Percentiles rank a stretch among this genome's conserved stretches.
These are phyloP conservation scores for Rhaphigaster nebulosa DNA, from an alignment of 2,888 invertebrate genomes.

Conservation along the genomic window DNA sequence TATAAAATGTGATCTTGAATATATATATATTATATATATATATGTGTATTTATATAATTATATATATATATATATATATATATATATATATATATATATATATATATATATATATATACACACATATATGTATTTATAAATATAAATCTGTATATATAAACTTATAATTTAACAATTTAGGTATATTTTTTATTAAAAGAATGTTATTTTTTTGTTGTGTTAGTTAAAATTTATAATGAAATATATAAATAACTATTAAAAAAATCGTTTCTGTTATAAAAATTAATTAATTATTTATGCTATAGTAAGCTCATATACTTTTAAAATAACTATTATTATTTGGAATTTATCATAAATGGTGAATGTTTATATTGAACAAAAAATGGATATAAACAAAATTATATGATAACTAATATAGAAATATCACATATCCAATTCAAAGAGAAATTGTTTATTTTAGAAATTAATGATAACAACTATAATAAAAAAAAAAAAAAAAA, in stretches of 20 bases:
- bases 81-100: background rate
- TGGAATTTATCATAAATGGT: background rate
- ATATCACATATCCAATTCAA: constrained; percentile 42
- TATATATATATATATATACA: background rate
- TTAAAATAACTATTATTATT: constrained; percentile 16
- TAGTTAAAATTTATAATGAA: constrained; percentile 13
- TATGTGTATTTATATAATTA: too few species aligned
- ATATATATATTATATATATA: too few species aligned
- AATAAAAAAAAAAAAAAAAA: background rate
- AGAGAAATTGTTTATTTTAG: constrained; percentile 24
- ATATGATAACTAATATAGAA: constrained; percentile 5
- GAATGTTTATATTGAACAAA: background rate
- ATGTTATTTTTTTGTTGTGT: too few species aligned
- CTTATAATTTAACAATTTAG: background rate
- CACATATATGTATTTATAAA: background rate
- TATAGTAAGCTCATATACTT: background rate
- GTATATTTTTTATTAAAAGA: constrained; percentile 31
- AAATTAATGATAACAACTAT: background rate
- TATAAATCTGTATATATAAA: background rate
- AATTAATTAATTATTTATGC: background rate
- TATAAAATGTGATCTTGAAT: background rate
- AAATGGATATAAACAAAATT: constrained; percentile 10
- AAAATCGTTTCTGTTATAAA: constrained; percentile 13
- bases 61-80: background rate
- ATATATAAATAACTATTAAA: constrained; percentile 1